Base-by-base conservation (phyloP, 2,888 invertebrate species). In the Adineta ricciae region DNA sequence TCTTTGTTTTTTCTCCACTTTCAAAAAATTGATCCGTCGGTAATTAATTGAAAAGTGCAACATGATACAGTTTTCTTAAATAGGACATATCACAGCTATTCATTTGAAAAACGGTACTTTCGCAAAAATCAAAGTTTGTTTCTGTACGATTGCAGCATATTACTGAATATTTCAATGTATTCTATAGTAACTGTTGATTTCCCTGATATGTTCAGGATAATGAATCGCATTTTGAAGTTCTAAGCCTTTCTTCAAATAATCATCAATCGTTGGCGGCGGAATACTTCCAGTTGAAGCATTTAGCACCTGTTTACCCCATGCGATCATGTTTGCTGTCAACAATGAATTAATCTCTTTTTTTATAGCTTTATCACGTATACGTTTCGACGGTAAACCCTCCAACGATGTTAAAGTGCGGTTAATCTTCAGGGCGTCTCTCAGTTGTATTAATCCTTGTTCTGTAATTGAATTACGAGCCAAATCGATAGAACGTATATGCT, bases 161-260 rank as follows among this genome's bases (percentile, higher is more conserved):
- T 8, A 8, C 8, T 46, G n/a, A 56, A 16, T 4, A 24, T 56
- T n/a, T 84, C 46, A 83, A 83, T 85, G 83, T 52, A 83, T 85
- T 73, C 85, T 85, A 32, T 84, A 85, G 82, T 83, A 78, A 82
- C 85, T 85, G 46, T 83, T 73, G 24, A 85, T 83, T 50, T 85
- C 84, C 41, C 38, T 78, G 4, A 85, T 73, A 84, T 85, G 85
- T 56, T 52, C 24, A 19, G 85, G 85, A 54, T 73, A 52, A 46
- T 83, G 41, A 50, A 85, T 41, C 24, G 73, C 52, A 21, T 85
- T 73, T 24, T 73, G 14, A 8, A 73, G 21, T 73, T 73, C 38
- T 41, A 41, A 24, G 0, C 78, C 78, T 41, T 41, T 21, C 32
- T 64, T 27, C 16, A 64, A 32, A 27, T 21, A 64, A 4, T 64